phyloP scores from a whole-genome alignment of 2,797 vertebrate genomes.

The Paedocypris micromegethes region DNA sequence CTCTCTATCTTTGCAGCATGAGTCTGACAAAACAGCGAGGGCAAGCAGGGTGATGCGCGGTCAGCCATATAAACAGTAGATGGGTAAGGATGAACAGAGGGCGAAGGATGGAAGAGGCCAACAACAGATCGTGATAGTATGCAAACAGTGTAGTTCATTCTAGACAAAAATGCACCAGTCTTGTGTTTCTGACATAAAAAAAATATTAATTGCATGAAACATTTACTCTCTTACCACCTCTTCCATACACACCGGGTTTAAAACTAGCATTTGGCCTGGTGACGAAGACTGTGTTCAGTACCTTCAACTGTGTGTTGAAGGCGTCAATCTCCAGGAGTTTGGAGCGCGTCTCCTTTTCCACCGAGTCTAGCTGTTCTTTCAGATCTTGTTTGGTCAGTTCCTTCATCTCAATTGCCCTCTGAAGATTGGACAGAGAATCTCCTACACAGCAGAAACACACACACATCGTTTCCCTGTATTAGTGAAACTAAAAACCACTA shows the following conservation, averaged over 20 bases:
- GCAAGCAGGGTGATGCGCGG: conserved; percentile 5
- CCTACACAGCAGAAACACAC: conserved; percentile 62
- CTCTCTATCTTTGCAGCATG: conserved; percentile 65
- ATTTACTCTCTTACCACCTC: not conserved
- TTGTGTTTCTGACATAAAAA: no score
- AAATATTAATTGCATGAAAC: not conserved
- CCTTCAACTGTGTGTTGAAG: conserved; percentile 97
- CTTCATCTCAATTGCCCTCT: conserved; percentile 89
- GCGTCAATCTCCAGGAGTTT: conserved; percentile 95
- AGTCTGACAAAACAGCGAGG: conserved; percentile 65
- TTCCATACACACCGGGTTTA: conserved; percentile 2
- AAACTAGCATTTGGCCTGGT: conserved; percentile 1
- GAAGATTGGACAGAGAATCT: conserved; percentile 88
- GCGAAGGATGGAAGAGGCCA: conserved; percentile 25
- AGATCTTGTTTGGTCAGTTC: conserved; percentile 84
- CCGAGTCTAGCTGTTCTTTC: conserved; percentile 85
- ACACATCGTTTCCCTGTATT: not conserved
- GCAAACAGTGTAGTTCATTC: not conserved
- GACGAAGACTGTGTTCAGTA: conserved; percentile 46
- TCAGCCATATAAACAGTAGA: conserved; percentile 43
- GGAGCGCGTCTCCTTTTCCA: conserved; percentile 89
- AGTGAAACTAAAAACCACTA: no score
- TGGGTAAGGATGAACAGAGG: conserved; percentile 25
- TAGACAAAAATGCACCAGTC: no score
- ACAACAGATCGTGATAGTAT: conserved; percentile 20